Base-by-base conservation (phyloP, 1,140 invertebrate species). In the Drosophila oshimai region DNA sequence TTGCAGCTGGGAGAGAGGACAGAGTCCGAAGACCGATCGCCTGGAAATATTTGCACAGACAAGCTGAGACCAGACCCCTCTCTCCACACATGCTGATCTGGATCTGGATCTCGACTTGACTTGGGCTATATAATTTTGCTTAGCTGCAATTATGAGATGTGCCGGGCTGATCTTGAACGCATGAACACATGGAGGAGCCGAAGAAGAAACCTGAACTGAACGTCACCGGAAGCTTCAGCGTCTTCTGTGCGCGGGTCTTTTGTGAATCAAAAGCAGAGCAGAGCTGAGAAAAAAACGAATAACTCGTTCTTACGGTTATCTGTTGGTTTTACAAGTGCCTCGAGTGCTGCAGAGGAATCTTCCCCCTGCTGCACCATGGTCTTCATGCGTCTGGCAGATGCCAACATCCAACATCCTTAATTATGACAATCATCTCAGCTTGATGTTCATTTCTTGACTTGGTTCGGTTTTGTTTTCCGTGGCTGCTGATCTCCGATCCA, bases 141-240 rank as follows among this genome's bases (percentile, higher is more conserved):
- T 73, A 87, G 81, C 81, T 86, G 80, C 80, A 86, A 86, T 86
- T 86, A 86, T 86, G 76, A 75, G 81, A 84, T 84, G 75, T 75
- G 54, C 37, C 60, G 37, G 61, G 81, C 81, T 86, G 81, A 86
- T 86, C 81, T 86, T 75, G 62, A 58, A 54, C 37, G 51, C 24
- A 13, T 13, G 58, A 58, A 60, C 65, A 58, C 51, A 60, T 28
- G 54, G 36, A 44, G 34, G 46, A 53, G 31, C 5, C 24, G 12
- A 24, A 9, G 29, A 31, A 62, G 58, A 71, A 71, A 80, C 80
- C 69, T 73, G 70, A 60, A 73, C 73, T 70, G 70, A 60, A 73
- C 73, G 62, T 36, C 74, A 86, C 80, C 80, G 80, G 80, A 86
- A 86, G 80, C 80, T 72, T 87, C 68, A 34, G 54, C n/a, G 60